These are phyloP conservation scores for Neocrepidodera transversa DNA, from an alignment of 2,888 invertebrate species.

Conservation along the genomic window DNA sequence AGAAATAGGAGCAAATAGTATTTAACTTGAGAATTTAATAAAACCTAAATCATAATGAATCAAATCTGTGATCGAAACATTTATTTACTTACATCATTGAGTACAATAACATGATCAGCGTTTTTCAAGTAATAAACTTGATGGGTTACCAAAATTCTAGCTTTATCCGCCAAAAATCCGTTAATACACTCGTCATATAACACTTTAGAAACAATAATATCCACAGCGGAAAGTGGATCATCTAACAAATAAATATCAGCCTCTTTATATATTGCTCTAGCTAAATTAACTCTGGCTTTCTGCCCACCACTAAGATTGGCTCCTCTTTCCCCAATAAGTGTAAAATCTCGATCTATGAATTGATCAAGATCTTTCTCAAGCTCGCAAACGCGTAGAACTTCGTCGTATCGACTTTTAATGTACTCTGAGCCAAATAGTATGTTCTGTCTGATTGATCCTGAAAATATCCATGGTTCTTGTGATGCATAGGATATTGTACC, in stretches of 20 bases:
- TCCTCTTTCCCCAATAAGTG: slow-evolving; percentile 77
- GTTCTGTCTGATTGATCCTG: slow-evolving; percentile 84
- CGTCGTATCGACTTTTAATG: slow-evolving; percentile 71
- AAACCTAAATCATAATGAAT: background rate
- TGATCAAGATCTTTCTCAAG: slow-evolving; percentile 73
- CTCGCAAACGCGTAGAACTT: slow-evolving; percentile 72
- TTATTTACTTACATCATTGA: slow-evolving; percentile 66
- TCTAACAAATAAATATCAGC: slow-evolving; percentile 86
- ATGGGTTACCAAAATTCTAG: slow-evolving; percentile 76
- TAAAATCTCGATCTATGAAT: slow-evolving; percentile 79
- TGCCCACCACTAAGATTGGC: slow-evolving; percentile 79
- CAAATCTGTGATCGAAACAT: too few relatives aligned
- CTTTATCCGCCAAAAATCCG: slow-evolving; percentile 68
- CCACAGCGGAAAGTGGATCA: slow-evolving; percentile 89
- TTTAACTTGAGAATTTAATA: background rate
- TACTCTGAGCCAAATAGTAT: slow-evolving; percentile 83
- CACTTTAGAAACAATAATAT: slow-evolving; percentile 83
- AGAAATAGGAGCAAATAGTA: background rate
- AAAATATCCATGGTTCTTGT: slow-evolving; percentile 85
- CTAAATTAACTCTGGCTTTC: slow-evolving; percentile 84
- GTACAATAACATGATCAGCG: slow-evolving; percentile 66
- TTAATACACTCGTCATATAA: slow-evolving; percentile 80
- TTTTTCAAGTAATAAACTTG: slow-evolving; percentile 70
- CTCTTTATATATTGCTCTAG: slow-evolving; percentile 81
- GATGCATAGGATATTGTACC: slow-evolving; percentile 78